These are phyloP conservation scores for Elgaria multicarinata DNA, from an alignment of 2,113 vertebrate genomes.

Conservation along the genomic window DNA sequence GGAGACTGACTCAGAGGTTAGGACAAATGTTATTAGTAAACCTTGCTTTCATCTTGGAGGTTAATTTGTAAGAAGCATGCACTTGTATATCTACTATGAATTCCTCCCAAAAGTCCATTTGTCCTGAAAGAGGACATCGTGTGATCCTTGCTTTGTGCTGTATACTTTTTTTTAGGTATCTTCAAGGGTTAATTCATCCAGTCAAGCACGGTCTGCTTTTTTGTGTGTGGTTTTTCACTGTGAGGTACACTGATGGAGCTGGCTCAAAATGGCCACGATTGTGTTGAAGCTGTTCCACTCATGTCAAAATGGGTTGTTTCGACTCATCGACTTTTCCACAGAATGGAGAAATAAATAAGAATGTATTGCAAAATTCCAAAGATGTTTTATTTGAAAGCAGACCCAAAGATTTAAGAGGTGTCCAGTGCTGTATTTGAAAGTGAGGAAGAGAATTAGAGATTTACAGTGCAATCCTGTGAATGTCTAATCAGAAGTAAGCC, in stretches of 20 bases:
- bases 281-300: neutral
- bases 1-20: neutral
- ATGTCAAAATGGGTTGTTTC: neutral
- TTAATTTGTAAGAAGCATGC: neutral
- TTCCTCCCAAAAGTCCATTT: neutral
- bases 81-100: neutral
- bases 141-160: neutral
- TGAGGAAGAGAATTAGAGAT: neutral
- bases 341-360: neutral
- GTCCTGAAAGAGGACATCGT: neutral
- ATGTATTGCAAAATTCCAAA: neutral
- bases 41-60: neutral
- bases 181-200: neutral
- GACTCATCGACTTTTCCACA: too few relatives aligned
- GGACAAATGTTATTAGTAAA: neutral
- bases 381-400: neutral
- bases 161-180: too few relatives aligned
- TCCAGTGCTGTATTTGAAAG: neutral
- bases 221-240: slow-evolving; percentile 3
- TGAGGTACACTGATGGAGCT: neutral
- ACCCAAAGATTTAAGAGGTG: neutral
- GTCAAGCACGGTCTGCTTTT: slow-evolving; percentile 18
- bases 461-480: neutral
- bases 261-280: neutral
- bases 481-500: neutral